These are phyloP conservation scores for Notodonta dromedarius DNA, from an alignment of 2,888 invertebrate species.

Conservation along the genomic window DNA sequence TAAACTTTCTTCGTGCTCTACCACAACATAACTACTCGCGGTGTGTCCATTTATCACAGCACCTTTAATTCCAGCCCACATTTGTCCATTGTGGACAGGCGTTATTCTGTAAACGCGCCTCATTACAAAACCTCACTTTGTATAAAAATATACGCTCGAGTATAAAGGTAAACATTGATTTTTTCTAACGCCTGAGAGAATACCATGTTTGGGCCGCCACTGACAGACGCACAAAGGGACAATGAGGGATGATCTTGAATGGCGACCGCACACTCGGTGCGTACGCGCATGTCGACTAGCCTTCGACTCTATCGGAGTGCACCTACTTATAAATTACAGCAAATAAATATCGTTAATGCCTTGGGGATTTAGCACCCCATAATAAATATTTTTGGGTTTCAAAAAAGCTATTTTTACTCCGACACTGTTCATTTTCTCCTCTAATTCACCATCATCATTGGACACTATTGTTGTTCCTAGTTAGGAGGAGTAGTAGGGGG, in stretches of 20 bases:
- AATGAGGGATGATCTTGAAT: constrained; percentile 76
- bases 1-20: constrained; percentile 51
- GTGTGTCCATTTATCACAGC: constrained; percentile 65
- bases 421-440: too few relatives aligned
- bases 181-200: constrained; percentile 75
- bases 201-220: constrained; percentile 76
- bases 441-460: too few relatives aligned
- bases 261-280: constrained; percentile 79
- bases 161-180: constrained; percentile 83
- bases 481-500: too few relatives aligned
- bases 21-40: constrained; percentile 32
- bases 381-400: too few relatives aligned
- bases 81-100: constrained; percentile 75
- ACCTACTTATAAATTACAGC: constrained; percentile 48
- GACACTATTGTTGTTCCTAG: too few relatives aligned
- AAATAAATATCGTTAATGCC: constrained; percentile 20
- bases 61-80: constrained; percentile 75
- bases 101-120: constrained; percentile 82
- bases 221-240: constrained; percentile 76
- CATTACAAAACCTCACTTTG: constrained; percentile 80
- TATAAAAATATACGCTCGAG: constrained; percentile 81
- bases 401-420: too few relatives aligned
- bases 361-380: background rate
- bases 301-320: constrained; percentile 13
- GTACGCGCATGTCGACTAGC: constrained; percentile 43